Conservation (phyloP, 2,888 invertebrate genomes). For the Lagria hirta region DNA sequence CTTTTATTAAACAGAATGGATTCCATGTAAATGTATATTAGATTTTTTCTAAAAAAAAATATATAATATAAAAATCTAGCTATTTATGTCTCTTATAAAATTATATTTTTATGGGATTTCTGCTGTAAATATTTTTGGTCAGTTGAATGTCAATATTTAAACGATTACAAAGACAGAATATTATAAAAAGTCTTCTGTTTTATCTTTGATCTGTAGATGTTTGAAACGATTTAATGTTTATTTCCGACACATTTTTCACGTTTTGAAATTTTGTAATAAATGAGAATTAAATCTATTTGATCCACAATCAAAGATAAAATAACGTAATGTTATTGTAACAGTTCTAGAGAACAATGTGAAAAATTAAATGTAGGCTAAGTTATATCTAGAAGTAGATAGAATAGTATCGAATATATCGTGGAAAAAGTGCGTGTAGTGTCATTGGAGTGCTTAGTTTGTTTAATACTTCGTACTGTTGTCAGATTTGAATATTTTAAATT, state of each 20-base stretch:
- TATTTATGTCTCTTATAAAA: conserved; percentile 17
- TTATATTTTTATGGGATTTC: conserved; percentile 32
- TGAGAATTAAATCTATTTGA: conserved; percentile 16
- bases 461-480: conserved; percentile 44
- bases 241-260: conserved; percentile 18
- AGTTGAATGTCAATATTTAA: conserved; percentile 19
- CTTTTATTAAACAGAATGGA: conserved; percentile 29
- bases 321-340: conserved; percentile 26
- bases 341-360: conserved; percentile 46
- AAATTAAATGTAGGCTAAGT: conserved; percentile 49
- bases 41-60: conserved; percentile 32
- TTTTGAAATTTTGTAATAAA: conserved; percentile 16
- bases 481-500: conserved; percentile 26
- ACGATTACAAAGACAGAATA: conserved; percentile 6
- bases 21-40: conserved; percentile 36
- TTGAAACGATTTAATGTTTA: conserved; percentile 17
- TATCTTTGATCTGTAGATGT: conserved; percentile 24
- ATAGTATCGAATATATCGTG: conserved; percentile 53
- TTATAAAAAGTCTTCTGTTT: too few species aligned
- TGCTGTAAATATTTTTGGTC: conserved; percentile 25
- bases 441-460: conserved; percentile 52
- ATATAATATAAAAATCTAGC: conserved; percentile 19
- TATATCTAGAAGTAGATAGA: conserved; percentile 53
- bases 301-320: conserved; percentile 25
- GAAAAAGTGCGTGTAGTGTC: conserved; percentile 53